Evolutionary conservation across 2,797 vertebrate genomes (phyloP), one percentile per base, ranked within the genome.

Genomic region (Megalops cyprinoides): DNA sequence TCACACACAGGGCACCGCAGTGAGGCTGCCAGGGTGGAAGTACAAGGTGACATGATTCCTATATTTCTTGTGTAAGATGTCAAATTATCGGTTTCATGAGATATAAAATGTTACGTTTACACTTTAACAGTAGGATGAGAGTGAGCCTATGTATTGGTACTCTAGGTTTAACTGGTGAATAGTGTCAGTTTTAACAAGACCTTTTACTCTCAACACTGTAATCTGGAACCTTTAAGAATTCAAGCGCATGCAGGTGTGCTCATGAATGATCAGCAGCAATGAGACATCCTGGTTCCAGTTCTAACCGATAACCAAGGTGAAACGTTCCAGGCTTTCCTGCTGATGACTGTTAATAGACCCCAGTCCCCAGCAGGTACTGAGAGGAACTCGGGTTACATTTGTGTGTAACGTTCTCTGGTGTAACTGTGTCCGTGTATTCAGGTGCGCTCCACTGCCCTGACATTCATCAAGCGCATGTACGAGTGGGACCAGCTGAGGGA

Each of bases 391-490:
- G 15, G 14, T 8, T 18, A 5, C 6, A 4, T 20, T 76, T 76
- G 53, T 42, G 56, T 67, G 62, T 67, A 25, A 31, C 46, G 4
- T 37, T 65, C 15, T 23, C 8, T n/a, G 3, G 31, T 8, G 49
- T 25, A 3, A 3, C 53, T 71, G 3, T 3, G 15, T 55, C 20
- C 28, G 9, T 46, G 28, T 76, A 65, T 84, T 42, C 81, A 98
- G 97, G 97, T 98, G 48, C 96, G 97, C 2, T 95, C 96, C 76
- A 97, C 96, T 4, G 97, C 98, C 0, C 88, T 99, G 82, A 90
- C 93, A 25, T 98, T 98, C 87, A 96, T 99, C 80, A 99, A 98
- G 87, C 91, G 96, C 0, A 95, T 99, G 96, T 99, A 99, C 0
- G 97, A 99, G 89, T 98, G 96, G 82, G 97, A 97, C 1, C 96